Evolutionary conservation across 2,797 vertebrate species (phyloP).

Genomic region (Poecilia gillii): DNA sequence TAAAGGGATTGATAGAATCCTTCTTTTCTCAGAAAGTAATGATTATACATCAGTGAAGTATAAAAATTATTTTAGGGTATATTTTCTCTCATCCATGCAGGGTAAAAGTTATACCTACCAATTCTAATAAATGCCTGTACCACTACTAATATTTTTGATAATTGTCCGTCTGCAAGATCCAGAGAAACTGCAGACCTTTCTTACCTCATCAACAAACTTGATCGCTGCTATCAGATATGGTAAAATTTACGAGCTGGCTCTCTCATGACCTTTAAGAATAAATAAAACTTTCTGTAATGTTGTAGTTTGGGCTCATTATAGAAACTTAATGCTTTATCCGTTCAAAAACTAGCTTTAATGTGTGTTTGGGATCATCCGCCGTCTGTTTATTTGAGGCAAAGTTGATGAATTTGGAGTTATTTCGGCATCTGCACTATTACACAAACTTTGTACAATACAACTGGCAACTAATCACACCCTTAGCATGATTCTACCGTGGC

Average conservation of each 20-base stretch:
- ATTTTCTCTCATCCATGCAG: not conserved
- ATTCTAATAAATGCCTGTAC: not conserved
- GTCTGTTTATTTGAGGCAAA: not conserved
- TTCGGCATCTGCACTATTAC: not conserved
- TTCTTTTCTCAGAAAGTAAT: not conserved
- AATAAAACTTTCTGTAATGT: not conserved
- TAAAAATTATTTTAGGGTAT: not conserved
- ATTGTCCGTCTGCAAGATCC: not conserved
- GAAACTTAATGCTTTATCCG: not conserved
- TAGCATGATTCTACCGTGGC: not conserved
- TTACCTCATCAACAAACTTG: not conserved
- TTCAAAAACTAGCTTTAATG: not conserved
- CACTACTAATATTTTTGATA: not conserved
- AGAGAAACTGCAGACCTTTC: not conserved
- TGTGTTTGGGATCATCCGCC: not conserved
- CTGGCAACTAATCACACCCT: not conserved
- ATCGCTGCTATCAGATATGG: not conserved
- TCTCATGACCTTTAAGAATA: not conserved
- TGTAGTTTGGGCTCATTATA: not conserved
- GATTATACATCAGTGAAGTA: not conserved
- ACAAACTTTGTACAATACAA: not conserved
- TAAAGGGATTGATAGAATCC: not conserved
- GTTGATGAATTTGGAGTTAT: not conserved
- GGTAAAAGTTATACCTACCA: not conserved
- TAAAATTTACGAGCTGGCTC: not conserved